Evolutionary conservation across 1,140 invertebrate species (phyloP).

Genomic region (Calycopis cecrops): DNA sequence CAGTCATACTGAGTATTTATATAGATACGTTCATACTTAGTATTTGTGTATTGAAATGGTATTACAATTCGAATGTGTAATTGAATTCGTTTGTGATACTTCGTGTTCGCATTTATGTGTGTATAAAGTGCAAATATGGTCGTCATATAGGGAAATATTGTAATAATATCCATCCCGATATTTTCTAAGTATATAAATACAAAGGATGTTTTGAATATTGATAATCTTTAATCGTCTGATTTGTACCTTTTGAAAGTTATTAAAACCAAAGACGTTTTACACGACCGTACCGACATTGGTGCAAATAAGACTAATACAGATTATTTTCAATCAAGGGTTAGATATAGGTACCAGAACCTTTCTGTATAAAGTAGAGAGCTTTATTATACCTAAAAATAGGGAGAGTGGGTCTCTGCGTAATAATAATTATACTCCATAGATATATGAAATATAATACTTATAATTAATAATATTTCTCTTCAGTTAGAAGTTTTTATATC

Average conservation of each 20-base stretch:
- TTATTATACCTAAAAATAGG: no score
- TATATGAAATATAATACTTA: not conserved
- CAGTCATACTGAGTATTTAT: no score
- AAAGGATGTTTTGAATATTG: not conserved
- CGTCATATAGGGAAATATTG: not conserved
- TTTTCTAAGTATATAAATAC: no score
- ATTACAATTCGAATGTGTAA: no score
- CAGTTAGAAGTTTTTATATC: not conserved
- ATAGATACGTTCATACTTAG: no score
- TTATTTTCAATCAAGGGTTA: not conserved
- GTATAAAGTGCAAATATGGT: not conserved
- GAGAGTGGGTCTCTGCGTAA: no score
- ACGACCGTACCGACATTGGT: conserved; percentile 1
- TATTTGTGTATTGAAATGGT: no score
- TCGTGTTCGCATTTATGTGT: conserved; percentile 3
- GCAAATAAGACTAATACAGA: conserved; percentile 6
- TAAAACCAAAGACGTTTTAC: conserved; percentile 5
- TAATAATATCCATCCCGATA: not conserved
- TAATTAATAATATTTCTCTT: conserved; percentile 1
- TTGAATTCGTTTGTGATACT: not conserved
- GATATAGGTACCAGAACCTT: no score
- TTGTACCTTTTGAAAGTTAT: conserved; percentile 2
- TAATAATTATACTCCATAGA: no score
- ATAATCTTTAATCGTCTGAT: conserved; percentile 3
- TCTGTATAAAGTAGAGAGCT: no score